Evolutionary conservation across 2,888 invertebrate genomes (phyloP), one percentile per base, ranked within the genome.

Genomic region (Boloria euphrosyne): DNA sequence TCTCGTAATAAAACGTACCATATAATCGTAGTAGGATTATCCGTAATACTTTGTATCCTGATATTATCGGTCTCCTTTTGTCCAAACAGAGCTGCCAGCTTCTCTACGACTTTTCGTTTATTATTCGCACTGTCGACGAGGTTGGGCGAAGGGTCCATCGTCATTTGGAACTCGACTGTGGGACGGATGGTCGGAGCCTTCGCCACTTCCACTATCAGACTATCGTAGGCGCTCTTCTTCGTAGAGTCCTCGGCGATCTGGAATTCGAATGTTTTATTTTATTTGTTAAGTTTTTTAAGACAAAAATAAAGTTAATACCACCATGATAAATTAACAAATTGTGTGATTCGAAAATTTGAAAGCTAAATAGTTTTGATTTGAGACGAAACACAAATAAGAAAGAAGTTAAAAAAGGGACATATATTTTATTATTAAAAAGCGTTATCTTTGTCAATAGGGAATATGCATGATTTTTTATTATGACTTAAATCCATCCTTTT

Each of bases 91-190:
- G 94, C 93, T 0, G 96, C 94, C 22, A 98, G 82, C 72, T 96
- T 96, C 80, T 97, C 96, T 16, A 98, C 94, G 73, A 98, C 96
- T 75, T 95, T 96, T 44, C 96, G 93, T 79, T 97, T 96, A 81
- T 95, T 93, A 38, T 91, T 87, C 0, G 97, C 95, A 63, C 95
- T 95, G 78, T 95, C 94, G 0, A 93, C 93, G 71, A 97, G 95
- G 46, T 93, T 93, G 10, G 95, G 94, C 81, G 94, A 95, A 0
- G 94, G 93, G 55, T 95, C 95, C 79, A 98, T 88, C 0, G 95
- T 95, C 93, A 97, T 95, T 72, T 95, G 95, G 86, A 97, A 97
- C 80, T 97, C 96, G 0, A 96, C 95, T 18, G 94, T 95, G 65
- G 95, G 96, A 0, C 93, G 92, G 66, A 93, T 93, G 54, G 93